phyloP scores from a whole-genome alignment of 2,888 invertebrate species.

The Leptopilina myrica region DNA sequence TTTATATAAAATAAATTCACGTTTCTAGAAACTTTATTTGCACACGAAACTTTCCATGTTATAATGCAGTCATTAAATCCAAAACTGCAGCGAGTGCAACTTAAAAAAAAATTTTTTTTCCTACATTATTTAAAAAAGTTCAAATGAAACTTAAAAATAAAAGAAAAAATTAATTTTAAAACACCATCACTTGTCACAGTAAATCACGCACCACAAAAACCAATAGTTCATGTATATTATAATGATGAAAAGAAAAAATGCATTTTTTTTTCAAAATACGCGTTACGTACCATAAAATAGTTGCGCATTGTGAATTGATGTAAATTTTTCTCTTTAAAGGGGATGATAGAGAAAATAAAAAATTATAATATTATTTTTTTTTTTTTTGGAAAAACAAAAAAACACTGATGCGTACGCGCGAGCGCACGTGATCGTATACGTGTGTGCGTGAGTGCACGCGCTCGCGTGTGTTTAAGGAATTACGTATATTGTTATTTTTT shows the following conservation, averaged over 20 bases:
- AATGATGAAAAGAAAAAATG: neutral
- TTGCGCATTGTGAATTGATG: slow-evolving; percentile 66
- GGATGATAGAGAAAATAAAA: neutral
- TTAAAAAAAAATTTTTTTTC: neutral
- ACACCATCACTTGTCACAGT: slow-evolving; percentile 34
- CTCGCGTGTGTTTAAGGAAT: slow-evolving; percentile 60
- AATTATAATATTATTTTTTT: too few relatives aligned
- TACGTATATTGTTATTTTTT: slow-evolving; percentile 25
- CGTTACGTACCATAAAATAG: slow-evolving; percentile 72
- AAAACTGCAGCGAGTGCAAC: neutral
- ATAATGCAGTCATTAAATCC: slow-evolving; percentile 10
- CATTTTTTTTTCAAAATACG: slow-evolving; percentile 31
- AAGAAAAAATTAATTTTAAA: neutral
- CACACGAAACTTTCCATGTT: slow-evolving; percentile 9
- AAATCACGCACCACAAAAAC: slow-evolving; percentile 19
- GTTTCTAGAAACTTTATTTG: neutral
- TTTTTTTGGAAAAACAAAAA: neutral
- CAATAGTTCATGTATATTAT: neutral
- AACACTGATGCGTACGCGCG: slow-evolving; percentile 18
- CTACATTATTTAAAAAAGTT: too few relatives aligned
- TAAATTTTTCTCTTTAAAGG: neutral
- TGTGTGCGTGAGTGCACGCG: slow-evolving; percentile 51
- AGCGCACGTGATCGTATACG: slow-evolving; percentile 36
- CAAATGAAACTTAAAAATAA: neutral
- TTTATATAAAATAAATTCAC: neutral